Percentiles rank a stretch among this genome's conserved stretches.
Evolutionary conservation across 2,797 vertebrate species (phyloP).

Genomic region (Apogon hyalosoma): DNA sequence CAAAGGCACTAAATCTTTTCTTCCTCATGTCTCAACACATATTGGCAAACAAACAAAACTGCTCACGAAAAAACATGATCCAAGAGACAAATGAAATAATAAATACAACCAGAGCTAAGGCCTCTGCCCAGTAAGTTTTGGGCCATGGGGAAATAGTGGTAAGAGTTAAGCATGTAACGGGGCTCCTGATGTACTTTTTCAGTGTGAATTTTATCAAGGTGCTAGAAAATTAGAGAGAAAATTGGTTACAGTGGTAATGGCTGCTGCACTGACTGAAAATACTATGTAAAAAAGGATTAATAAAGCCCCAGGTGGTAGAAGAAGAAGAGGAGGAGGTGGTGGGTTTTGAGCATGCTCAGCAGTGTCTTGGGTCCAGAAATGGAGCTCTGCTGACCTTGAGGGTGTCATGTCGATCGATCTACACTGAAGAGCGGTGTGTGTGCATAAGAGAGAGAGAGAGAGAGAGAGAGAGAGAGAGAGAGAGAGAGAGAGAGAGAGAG

Average conservation of each 20-base stretch:
- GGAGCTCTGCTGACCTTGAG: constrained; percentile 90
- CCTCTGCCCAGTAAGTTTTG: neutral
- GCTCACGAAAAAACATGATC: constrained; percentile 24
- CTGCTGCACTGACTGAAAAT: neutral
- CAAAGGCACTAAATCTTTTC: constrained; percentile 43
- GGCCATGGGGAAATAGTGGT: too few species aligned
- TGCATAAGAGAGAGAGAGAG: constrained; percentile 14
- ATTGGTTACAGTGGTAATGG: too few species aligned
- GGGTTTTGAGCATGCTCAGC: constrained; percentile 64
- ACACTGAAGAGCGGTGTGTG: constrained; percentile 54
- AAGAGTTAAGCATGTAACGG: too few species aligned
- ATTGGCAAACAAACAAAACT: constrained; percentile 53
- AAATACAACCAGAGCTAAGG: constrained; percentile 2
- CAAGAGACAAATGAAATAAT: constrained; percentile 18
- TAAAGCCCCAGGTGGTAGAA: neutral
- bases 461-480: constrained; percentile 4
- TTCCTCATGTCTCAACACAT: constrained; percentile 22
- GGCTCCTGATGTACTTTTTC: too few species aligned
- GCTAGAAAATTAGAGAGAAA: too few species aligned
- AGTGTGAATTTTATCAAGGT: too few species aligned
- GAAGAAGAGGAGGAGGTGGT: constrained; percentile 24
- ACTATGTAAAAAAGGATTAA: neutral
- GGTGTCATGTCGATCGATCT: constrained; percentile 86
- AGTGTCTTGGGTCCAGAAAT: constrained; percentile 46
- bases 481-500: too few species aligned